Evolutionary conservation across 1,140 invertebrate genomes (phyloP), one percentile per base, ranked within the genome.

Genomic region (Tetranychus cinnabarinus): DNA sequence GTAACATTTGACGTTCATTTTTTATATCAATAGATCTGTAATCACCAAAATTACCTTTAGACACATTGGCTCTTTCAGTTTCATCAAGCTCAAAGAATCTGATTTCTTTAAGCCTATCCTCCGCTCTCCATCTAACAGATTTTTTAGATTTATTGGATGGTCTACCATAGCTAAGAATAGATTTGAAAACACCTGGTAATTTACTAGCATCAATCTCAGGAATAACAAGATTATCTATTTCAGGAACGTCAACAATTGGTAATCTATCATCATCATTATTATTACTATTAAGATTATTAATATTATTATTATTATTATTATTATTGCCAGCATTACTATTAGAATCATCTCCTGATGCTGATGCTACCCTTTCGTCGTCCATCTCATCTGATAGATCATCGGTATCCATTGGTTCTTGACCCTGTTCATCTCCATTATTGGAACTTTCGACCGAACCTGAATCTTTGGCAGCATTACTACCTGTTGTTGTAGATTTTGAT

Each of bases 401-500:
- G 39, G 10, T 5, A 10, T 42, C 39, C 39, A 42, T 42, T 42
- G 39, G 39, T 42, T 42, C 39, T 42, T 42, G 39, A 10, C 39
- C 39, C 10, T 5, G 39, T 42, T 42, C 39, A 42, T 42, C 39
- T 6, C 5, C 39, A 5, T 42, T 5, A 42, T 42, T 42, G 39
- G 39, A 52, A 33, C 23, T 47, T n/a, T 36, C 56, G 4, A 2
- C 56, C 10, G 56, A 6, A 57, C 34, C 35, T 10, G 56, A 36
- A 35, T 57, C 56, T 57, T 15, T 42, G 39, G 39, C n/a, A n/a
- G 39, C 23, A 31, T 36, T 7, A 31, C 50, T 33, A 52, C 31
- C 50, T 52, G n/a, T 52, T 23, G 50, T n/a, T 52, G 50, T n/a
- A 12, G 57, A 72, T 42, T 68, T 47, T 67, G 75, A 61, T 84